Conservation (phyloP, 2,113 vertebrate genomes). For the Physeter macrocephalus region DNA sequence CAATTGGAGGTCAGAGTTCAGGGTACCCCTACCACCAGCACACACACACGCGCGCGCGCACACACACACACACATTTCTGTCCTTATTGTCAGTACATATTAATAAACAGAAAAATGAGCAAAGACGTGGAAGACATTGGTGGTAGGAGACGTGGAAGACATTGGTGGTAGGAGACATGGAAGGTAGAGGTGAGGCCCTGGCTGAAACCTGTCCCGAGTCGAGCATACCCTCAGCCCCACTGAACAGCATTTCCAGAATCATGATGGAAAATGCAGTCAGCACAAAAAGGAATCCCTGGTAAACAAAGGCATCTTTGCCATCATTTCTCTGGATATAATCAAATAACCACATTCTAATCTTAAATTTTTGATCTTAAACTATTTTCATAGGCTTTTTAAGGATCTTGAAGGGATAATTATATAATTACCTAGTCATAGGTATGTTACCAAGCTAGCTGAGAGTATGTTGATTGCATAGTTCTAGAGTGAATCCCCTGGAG, state of each 20-base stretch:
- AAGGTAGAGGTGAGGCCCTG: not conserved
- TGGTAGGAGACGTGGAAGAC: not conserved
- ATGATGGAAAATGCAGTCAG: not conserved
- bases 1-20: not conserved
- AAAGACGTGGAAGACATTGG: not conserved
- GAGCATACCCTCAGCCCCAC: not conserved
- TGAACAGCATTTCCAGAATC: not conserved
- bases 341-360: not conserved
- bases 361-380: not conserved
- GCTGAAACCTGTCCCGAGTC: not conserved
- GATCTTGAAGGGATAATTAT: not conserved
- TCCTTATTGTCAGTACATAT: not conserved
- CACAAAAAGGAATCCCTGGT: not conserved
- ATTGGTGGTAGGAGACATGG: too few species aligned
- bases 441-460: not conserved
- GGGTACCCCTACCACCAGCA: not conserved
- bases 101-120: not conserved
- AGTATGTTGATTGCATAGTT: not conserved
- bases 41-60: accelerated
- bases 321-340: not conserved
- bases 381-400: not conserved
- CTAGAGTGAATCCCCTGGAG: not conserved
- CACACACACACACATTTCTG: not conserved
- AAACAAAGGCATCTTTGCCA: not conserved
- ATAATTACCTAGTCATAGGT: too few species aligned